phyloP scores from a whole-genome alignment of 2,797 vertebrate genomes.

The Agapornis canus region DNA sequence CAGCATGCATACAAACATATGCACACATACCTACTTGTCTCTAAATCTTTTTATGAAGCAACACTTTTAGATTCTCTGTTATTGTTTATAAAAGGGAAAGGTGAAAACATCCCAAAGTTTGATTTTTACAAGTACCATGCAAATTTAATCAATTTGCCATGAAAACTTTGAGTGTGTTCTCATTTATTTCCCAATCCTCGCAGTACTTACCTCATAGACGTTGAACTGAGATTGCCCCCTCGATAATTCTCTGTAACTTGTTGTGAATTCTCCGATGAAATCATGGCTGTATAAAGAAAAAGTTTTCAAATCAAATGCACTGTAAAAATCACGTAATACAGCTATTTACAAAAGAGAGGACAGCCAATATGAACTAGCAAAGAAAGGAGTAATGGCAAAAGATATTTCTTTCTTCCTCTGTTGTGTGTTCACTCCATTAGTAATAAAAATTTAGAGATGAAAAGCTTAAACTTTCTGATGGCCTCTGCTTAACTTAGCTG shows the following conservation, averaged over 20 bases:
- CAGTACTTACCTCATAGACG: constrained; percentile 89
- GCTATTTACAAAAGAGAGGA: background rate
- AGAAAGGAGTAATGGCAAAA: background rate
- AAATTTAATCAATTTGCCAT: background rate
- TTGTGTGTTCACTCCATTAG: background rate
- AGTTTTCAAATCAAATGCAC: background rate
- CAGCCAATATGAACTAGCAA: background rate
- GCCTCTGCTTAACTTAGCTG: background rate
- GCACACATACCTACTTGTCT: background rate
- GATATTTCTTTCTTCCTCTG: background rate
- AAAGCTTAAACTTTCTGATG: background rate
- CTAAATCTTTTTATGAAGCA: background rate
- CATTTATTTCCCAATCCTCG: background rate
- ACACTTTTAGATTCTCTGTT: background rate
- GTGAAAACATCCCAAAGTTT: background rate
- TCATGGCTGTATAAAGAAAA: constrained; percentile 84
- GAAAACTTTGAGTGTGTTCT: background rate
- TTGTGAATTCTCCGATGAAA: constrained; percentile 98
- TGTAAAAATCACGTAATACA: background rate
- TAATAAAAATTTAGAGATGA: background rate
- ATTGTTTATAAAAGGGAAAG: background rate
- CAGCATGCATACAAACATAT: background rate
- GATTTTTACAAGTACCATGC: background rate
- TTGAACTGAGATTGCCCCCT: constrained; percentile 98
- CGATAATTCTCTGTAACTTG: constrained; percentile 94